Base-by-base conservation (phyloP, 2,888 invertebrate species). In the Eupithecia abbreviata region DNA sequence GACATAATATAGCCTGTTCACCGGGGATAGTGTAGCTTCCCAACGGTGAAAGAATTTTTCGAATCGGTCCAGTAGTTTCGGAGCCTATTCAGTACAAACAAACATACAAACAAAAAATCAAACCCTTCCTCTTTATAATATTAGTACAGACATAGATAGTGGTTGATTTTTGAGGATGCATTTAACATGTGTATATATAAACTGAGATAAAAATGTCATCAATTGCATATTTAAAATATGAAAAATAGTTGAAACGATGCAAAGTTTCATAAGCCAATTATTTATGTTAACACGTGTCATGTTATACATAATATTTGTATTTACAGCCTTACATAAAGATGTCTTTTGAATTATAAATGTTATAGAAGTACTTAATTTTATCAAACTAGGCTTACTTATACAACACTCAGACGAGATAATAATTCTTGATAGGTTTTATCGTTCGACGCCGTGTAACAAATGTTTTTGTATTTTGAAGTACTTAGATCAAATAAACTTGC, bases 381-480 rank as follows among this genome's bases (percentile, higher is more conserved):
- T 82, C 79, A 68, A 66, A 15, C 49, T 78, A 74, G 77, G 72
- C 82, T 79, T 82, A 81, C 78, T 81, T 80, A 75, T 76, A 80
- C 75, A 77, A 74, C 69, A 78, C 78, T 74, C 78, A 80, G 81
- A 81, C 77, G 49, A 76, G 62, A 72, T 79, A 77, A 79, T 79
- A 75, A 75, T 73, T 76, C 72, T 73, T 76, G 81, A 82, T 82
- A 81, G 69, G 71, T 68, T 43, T 68, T 82, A 84, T 84, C 83
- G 82, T 80, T 43, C 80, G 73, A 70, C 77, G 80, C 72, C 78
- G 77, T 79, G 70, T 30, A 76, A 74, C 66, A 62, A 13, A 47
- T 42, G 42, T 45, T 15, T n/a, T 67, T 75, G 47, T 75, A 76
- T 68, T 72, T 76, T 78, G 47, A 72, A 41, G 4, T 5, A 45